These are phyloP conservation scores for Cotesia glomerata DNA, from an alignment of 1,140 invertebrate genomes.

Conservation along the genomic window DNA sequence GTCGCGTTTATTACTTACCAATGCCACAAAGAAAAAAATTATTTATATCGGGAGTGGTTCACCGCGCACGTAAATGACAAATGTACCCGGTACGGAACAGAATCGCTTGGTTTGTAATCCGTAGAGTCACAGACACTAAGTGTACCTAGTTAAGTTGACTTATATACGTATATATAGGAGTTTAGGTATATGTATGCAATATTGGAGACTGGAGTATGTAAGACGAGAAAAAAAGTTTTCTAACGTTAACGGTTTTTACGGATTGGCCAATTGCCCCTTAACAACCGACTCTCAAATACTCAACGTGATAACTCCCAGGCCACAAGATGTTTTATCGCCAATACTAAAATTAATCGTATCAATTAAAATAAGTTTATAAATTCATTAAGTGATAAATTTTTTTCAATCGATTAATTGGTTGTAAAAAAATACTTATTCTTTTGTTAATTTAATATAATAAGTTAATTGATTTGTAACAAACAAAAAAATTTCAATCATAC, in stretches of 20 bases:
- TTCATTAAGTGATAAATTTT: too few species aligned
- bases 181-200: too few species aligned
- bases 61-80: constrained; percentile 12
- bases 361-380: too few species aligned
- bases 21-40: background rate
- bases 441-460: too few species aligned
- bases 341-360: background rate
- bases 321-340: background rate
- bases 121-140: constrained; percentile 6
- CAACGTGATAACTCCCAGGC: background rate
- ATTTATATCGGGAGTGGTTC: constrained; percentile 24
- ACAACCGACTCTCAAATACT: background rate
- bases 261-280: constrained; percentile 23
- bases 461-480: background rate
- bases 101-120: background rate
- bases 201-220: too few species aligned
- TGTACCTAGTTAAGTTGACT: too few species aligned
- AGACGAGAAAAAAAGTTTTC: background rate
- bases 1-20: constrained; percentile 7
- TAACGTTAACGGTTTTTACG: constrained; percentile 28
- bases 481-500: constrained; percentile 7
- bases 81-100: background rate
- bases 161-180: too few species aligned
- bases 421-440: too few species aligned
- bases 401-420: too few species aligned